These are phyloP conservation scores for Chaetura pelagica DNA, from an alignment of 2,113 vertebrate species.

Conservation along the genomic window DNA sequence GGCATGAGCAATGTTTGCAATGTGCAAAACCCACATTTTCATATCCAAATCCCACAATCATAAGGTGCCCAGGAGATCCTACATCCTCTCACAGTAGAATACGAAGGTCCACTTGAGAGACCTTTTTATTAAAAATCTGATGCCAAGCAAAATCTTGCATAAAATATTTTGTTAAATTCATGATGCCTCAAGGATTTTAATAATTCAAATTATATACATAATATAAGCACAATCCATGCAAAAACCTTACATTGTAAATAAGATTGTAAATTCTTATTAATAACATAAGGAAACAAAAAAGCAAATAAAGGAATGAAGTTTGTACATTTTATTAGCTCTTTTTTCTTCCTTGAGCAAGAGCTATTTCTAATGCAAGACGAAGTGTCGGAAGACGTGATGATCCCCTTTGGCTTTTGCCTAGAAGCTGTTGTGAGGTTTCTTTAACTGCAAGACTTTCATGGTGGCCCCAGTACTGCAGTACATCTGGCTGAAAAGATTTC, in stretches of 20 bases:
- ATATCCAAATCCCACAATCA: not conserved
- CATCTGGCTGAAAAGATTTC: constrained; percentile 69
- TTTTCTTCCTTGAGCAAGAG: constrained; percentile 48
- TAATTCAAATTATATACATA: not conserved
- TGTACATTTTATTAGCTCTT: constrained; percentile 57
- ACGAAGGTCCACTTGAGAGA: not conserved
- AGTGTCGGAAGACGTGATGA: constrained; percentile 68
- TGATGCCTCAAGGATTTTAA: not conserved
- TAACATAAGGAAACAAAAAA: constrained; percentile 54
- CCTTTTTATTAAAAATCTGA: not conserved
- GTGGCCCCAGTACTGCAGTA: constrained; percentile 60
- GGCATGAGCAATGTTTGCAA: not conserved
- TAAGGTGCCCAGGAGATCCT: not conserved
- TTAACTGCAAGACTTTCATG: constrained; percentile 52
- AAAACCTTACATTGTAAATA: constrained; percentile 25
- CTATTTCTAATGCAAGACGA: constrained; percentile 58
- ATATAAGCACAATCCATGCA: not conserved
- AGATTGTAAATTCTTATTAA: constrained; percentile 54
- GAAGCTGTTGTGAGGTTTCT: constrained; percentile 63
- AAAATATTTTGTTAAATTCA: not conserved
- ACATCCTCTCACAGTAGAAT: not conserved
- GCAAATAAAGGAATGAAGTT: constrained; percentile 41
- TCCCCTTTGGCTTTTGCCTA: constrained; percentile 51
- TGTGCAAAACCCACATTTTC: constrained; percentile 13
- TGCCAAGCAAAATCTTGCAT: not conserved